Base-by-base conservation (phyloP, 64 coral and sea anemone genomes). In the Montipora capricornis region DNA sequence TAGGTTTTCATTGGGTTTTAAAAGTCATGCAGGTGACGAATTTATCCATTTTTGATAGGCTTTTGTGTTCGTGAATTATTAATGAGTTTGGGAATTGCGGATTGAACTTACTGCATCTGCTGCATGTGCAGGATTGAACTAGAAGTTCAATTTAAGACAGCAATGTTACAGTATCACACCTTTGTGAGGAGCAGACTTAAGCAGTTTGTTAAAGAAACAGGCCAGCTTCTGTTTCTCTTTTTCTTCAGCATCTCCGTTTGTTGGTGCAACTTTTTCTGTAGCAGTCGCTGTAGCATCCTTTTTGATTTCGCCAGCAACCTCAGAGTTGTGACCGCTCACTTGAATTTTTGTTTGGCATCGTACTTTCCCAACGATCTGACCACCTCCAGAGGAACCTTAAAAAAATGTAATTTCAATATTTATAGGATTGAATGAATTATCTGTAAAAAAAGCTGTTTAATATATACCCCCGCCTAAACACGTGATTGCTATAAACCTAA, bases 1-100 rank as follows among this genome's bases (percentile, higher is more conserved):
- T 92, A 47, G 48, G 59, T 84, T 92, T 71, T 83, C 90, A 91
- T 83, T 81, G 89, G 89, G 76, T 67, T 81, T 81, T 78, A 91
- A 91, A 83, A 83, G 24, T 68, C 57, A 83, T 83, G 80, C 80
- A 83, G 15, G 80, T 83, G 80, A 67, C 80, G 80, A 83, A 83
- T 83, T 83, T 48, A 83, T 22, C 80, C 80, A 83, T 83, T 83
- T 83, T 83, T 83, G 37, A 37, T 37, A 37, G 37, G 37, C 37
- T 37, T 2, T 37, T 37, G 37, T 37, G 37, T 37, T 37, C 37
- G 37, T 37, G 37, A 37, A 37, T 37, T 37, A 37, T 37, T 37
- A 37, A 37, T 37, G 37, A 37, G 37, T 37, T 37, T 37, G 37
- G 37, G 37, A 37, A 37, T 37, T 37, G 37, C 2, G 37, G 37